Evolutionary conservation across 2,113 vertebrate species (phyloP).

Genomic region (Istiophorus platypterus): DNA sequence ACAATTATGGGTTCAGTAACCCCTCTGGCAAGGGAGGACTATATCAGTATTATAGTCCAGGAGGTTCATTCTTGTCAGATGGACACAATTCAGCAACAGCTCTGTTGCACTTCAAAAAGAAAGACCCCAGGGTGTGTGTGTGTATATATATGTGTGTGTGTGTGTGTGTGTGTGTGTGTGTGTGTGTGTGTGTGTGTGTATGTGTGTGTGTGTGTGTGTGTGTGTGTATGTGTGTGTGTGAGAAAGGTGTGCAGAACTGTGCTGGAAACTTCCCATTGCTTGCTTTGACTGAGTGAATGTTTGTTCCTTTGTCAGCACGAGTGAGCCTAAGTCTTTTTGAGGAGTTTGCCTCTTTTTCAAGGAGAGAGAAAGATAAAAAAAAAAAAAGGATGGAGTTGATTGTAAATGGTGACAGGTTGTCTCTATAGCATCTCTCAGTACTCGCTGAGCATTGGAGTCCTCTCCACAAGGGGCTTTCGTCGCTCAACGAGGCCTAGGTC

Average conservation of each 20-base stretch:
- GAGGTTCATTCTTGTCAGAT: constrained; percentile 43
- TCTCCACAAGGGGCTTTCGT: constrained; percentile 23
- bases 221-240: constrained; percentile 4
- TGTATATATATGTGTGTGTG: too few relatives aligned
- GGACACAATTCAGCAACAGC: constrained; percentile 5
- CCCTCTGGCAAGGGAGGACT: constrained; percentile 13
- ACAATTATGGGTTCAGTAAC: constrained; percentile 40
- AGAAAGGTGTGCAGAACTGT: not conserved
- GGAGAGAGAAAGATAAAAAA: not conserved
- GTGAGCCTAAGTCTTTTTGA: not conserved
- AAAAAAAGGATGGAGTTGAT: too few relatives aligned
- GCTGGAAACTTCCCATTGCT: not conserved
- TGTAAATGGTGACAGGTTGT: constrained; percentile 19
- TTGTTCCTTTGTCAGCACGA: constrained; percentile 13
- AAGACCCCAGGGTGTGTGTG: not conserved
- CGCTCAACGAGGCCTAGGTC: constrained; percentile 2
- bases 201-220: too few relatives aligned
- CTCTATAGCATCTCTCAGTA: not conserved
- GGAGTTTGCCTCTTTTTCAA: constrained; percentile 16
- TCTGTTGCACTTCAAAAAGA: constrained; percentile 31
- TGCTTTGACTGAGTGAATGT: not conserved
- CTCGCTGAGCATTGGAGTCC: constrained; percentile 1
- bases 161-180: too few relatives aligned
- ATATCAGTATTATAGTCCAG: constrained; percentile 15
- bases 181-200: too few relatives aligned